Conservation (phyloP, 2,113 vertebrate species). For the Epinephelus fuscoguttatus region DNA sequence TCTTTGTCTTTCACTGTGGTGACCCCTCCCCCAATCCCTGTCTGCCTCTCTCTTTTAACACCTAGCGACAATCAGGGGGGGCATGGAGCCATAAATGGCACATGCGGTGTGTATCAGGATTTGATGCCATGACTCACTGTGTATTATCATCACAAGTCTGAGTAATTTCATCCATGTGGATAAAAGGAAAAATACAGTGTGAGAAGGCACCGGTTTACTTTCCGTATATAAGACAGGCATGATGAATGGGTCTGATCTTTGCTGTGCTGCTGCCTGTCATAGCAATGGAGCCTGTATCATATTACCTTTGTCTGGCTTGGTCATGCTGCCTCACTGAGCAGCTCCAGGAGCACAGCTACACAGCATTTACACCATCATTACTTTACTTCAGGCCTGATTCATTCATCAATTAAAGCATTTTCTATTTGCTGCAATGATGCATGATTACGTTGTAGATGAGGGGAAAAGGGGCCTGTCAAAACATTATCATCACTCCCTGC, state of each 20-base stretch:
- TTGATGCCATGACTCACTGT: slow-evolving; percentile 52
- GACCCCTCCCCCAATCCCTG: slow-evolving; percentile 81
- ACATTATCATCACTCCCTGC: slow-evolving; percentile 40
- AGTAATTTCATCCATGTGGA: slow-evolving; percentile 13
- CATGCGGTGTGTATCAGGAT: slow-evolving; percentile 59
- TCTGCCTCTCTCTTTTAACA: slow-evolving; percentile 79
- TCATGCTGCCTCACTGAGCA: slow-evolving; percentile 50
- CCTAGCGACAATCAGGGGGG: slow-evolving; percentile 73
- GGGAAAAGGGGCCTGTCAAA: slow-evolving; percentile 57
- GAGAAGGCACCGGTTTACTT: slow-evolving; percentile 38
- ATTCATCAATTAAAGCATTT: not conserved
- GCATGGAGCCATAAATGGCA: slow-evolving; percentile 48
- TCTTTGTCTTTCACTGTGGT: slow-evolving; percentile 82
- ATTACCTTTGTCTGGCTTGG: slow-evolving; percentile 83
- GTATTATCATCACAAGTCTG: slow-evolving; percentile 28
- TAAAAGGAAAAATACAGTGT: not conserved
- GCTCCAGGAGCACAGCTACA: slow-evolving; percentile 29
- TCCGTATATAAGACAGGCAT: slow-evolving; percentile 21
- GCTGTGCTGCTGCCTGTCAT: slow-evolving; percentile 72
- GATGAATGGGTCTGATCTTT: slow-evolving; percentile 66
- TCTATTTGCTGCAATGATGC: slow-evolving; percentile 53
- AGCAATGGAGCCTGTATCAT: slow-evolving; percentile 78
- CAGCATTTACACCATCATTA: not conserved
- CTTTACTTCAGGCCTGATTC: no score
- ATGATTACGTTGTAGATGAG: slow-evolving; percentile 53